phyloP scores from a whole-genome alignment of 2,113 vertebrate species.

The Phrynosoma blainvillii region DNA sequence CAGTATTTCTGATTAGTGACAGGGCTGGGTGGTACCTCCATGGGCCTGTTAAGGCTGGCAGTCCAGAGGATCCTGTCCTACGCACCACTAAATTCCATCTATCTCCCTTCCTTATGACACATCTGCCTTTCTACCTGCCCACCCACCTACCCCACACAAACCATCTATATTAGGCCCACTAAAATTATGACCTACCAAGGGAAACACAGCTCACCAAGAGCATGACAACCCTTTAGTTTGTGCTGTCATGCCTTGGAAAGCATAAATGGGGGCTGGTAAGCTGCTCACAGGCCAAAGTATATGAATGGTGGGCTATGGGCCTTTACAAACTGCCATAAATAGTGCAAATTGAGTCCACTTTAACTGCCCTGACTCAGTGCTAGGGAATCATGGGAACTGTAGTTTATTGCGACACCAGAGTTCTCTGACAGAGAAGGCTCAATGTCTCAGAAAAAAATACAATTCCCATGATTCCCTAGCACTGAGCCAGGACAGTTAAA shows the following conservation, averaged over 20 bases:
- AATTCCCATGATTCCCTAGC: too few species aligned
- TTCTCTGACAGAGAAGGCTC: too few species aligned
- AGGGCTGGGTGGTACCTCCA: neutral
- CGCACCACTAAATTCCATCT: neutral
- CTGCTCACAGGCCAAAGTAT: neutral
- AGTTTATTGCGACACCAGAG: too few species aligned
- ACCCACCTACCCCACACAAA: neutral
- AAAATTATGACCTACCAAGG: neutral
- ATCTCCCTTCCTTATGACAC: neutral
- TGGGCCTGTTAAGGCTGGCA: too few species aligned
- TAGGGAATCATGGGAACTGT: too few species aligned
- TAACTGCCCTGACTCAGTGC: too few species aligned
- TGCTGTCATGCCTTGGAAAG: neutral
- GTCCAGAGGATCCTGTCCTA: neutral
- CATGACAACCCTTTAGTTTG: neutral
- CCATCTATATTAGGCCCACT: neutral
- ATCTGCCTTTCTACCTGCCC: neutral
- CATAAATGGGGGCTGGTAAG: neutral
- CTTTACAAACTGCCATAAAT: too few species aligned
- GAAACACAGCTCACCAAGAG: neutral
- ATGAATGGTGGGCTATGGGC: neutral
- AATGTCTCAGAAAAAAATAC: too few species aligned
- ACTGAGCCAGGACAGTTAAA: too few species aligned
- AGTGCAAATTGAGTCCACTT: too few species aligned
- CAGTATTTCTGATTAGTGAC: neutral